Conservation (phyloP, 2,888 invertebrate genomes). For the Isotomurus palustris region DNA sequence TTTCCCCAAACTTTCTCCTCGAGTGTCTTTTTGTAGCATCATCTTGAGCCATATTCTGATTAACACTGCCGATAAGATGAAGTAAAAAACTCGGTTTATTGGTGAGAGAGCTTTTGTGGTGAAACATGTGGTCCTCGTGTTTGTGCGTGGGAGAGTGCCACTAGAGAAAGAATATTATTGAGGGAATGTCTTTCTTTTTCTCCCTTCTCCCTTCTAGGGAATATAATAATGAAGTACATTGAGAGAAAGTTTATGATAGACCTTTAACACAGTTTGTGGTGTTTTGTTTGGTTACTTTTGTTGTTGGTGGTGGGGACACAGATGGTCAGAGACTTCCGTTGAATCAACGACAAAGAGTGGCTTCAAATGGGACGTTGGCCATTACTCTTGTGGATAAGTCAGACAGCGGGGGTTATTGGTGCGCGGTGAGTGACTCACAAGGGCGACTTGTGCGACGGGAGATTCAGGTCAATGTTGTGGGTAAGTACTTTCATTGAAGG, state of each 20-base stretch:
- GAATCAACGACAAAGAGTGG: conserved; percentile 39
- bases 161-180: no score
- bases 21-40: not conserved
- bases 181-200: no score
- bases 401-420: conserved; percentile 74
- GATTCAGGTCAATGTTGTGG: conserved; percentile 71
- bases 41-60: no score
- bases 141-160: no score
- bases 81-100: no score
- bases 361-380: conserved; percentile 64
- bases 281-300: not conserved
- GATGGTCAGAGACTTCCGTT: conserved; percentile 44
- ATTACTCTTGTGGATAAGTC: conserved; percentile 71
- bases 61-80: no score
- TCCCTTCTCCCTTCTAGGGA: no score
- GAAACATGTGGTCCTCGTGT: no score
- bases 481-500: conserved; percentile 56
- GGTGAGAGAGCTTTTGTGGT: no score
- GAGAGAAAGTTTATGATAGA: not conserved
- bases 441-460: conserved; percentile 68
- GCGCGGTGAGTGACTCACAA: conserved; percentile 72
- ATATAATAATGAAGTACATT: no score
- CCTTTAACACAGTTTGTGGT: not conserved
- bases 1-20: not conserved
- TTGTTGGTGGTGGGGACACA: conserved; percentile 14